Evolutionary conservation across 1,140 invertebrate species (phyloP), one percentile per base, ranked within the genome.

Genomic region (Drosophila gunungcola): DNA sequence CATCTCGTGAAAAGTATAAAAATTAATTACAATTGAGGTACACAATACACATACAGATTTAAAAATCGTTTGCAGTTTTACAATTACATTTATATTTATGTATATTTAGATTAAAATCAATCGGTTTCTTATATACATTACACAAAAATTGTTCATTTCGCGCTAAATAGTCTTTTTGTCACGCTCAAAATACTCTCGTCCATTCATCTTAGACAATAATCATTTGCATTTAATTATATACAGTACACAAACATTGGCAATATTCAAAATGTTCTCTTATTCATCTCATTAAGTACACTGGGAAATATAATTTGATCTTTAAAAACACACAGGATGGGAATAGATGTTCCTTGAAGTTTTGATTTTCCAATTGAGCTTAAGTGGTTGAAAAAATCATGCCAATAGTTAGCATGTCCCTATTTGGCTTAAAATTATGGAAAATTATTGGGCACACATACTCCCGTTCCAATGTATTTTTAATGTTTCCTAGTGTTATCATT

Each of bases 21-120:
- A 80, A 84, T 63, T 89, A 89, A 89, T 80, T 90, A 90, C 85
- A 89, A 89, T 89, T 89, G 84, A 89, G 84, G 84, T 89, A 89
- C 80, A 89, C 73, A 77, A 78, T 77, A 77, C 74, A 77, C 80
- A 89, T 86, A 89, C 77, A 88, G 70, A 89, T 83, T 80, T 86
- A 52, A 79, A 88, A 86, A 86, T 88, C 83, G 78, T 64, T 84
- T 85, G 61, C 64, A 82, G 79, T 73, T 78, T 75, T 88, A 86
- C 65, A 78, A 73, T 81, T 83, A 84, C 68, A 80, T 84, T 69
- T 52, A 55, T 79, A 73, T 60, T 72, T 76, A 57, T 64, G 65
- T 77, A 78, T 67, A 73, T 77, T 69, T 82, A 85, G 75, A 73
- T 83, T 83, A 88, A 88, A 88, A 88, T 89, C 80, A 86, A 86